phyloP scores from a whole-genome alignment of 2,797 vertebrate species.

The Acanthurus tractus region DNA sequence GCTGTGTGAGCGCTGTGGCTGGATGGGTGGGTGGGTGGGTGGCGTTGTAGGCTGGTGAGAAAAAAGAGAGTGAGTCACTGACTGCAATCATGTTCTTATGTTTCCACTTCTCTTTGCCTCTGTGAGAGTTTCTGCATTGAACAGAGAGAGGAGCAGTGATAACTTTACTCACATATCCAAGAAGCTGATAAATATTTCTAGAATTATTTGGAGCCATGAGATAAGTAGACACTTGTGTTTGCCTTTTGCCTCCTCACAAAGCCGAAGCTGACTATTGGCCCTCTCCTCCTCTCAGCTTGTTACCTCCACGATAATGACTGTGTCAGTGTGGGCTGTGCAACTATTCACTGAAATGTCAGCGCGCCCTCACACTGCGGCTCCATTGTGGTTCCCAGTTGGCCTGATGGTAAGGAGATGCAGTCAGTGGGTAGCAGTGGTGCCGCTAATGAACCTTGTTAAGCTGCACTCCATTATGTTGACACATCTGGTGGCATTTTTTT shows the following conservation, averaged over 20 bases:
- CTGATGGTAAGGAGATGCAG: slow-evolving; percentile 34
- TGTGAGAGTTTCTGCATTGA: slow-evolving; percentile 18
- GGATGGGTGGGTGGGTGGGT: slow-evolving; percentile 49
- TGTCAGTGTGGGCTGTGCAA: slow-evolving; percentile 46
- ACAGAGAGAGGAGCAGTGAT: slow-evolving; percentile 11
- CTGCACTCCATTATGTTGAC: slow-evolving; percentile 36
- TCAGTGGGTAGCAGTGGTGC: slow-evolving; percentile 26
- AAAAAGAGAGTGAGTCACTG: slow-evolving; percentile 66
- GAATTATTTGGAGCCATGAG: slow-evolving; percentile 23
- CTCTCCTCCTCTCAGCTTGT: slow-evolving; percentile 24
- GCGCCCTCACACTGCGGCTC: slow-evolving; percentile 37
- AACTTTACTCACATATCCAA: slow-evolving; percentile 35
- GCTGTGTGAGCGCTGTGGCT: neutral
- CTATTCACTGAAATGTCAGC: slow-evolving; percentile 52
- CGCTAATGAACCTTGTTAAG: slow-evolving; percentile 47
- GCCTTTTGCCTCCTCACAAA: slow-evolving; percentile 7
- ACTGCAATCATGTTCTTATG: slow-evolving; percentile 46
- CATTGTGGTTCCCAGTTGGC: slow-evolving; percentile 43
- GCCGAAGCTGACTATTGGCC: slow-evolving; percentile 3
- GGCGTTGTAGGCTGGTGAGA: slow-evolving; percentile 57
- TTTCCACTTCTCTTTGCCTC: slow-evolving; percentile 13
- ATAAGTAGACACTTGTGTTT: slow-evolving; percentile 42
- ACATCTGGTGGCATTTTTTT: slow-evolving; percentile 49
- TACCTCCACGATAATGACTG: slow-evolving; percentile 36
- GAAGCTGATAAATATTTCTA: slow-evolving; percentile 34